These are phyloP conservation scores for Gambelia wislizenii DNA, from an alignment of 2,797 vertebrate genomes.

Conservation along the genomic window DNA sequence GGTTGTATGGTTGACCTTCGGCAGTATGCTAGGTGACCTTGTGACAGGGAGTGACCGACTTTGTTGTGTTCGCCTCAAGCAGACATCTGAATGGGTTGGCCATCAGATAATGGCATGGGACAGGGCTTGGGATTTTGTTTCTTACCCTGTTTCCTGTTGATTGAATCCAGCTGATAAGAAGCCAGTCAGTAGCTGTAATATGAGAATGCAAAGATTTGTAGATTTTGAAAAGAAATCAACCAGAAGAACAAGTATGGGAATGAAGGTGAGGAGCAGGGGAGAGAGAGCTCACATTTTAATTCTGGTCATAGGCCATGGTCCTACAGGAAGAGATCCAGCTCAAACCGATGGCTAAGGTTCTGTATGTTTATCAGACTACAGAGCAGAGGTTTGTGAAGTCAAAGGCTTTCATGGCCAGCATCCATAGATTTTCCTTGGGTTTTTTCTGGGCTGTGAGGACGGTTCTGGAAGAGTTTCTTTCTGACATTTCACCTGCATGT, in stretches of 20 bases:
- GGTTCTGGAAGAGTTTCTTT: too few species aligned
- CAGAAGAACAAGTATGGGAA: constrained; percentile 4
- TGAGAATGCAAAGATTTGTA: background rate
- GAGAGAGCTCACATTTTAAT: background rate
- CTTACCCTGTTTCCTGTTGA: constrained; percentile 22
- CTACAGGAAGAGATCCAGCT: background rate
- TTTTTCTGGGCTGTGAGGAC: too few species aligned
- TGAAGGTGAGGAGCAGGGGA: too few species aligned
- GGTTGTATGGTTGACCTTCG: background rate
- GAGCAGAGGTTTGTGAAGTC: too few species aligned
- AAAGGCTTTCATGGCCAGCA: too few species aligned
- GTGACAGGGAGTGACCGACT: background rate
- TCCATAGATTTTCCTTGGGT: too few species aligned
- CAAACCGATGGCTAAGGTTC: background rate
- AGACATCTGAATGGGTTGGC: background rate
- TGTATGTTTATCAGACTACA: background rate
- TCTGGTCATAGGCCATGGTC: background rate
- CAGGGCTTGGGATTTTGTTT: constrained; percentile 19
- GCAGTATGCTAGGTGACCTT: background rate
- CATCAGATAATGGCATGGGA: constrained; percentile 24
- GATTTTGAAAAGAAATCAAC: constrained; percentile 19
- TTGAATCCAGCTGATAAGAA: constrained; percentile 22
- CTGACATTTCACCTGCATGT: too few species aligned
- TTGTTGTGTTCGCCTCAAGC: background rate
- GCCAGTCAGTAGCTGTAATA: constrained; percentile 18